Base-by-base conservation (phyloP, 1,140 invertebrate genomes). In the Metaphire vulgaris region DNA sequence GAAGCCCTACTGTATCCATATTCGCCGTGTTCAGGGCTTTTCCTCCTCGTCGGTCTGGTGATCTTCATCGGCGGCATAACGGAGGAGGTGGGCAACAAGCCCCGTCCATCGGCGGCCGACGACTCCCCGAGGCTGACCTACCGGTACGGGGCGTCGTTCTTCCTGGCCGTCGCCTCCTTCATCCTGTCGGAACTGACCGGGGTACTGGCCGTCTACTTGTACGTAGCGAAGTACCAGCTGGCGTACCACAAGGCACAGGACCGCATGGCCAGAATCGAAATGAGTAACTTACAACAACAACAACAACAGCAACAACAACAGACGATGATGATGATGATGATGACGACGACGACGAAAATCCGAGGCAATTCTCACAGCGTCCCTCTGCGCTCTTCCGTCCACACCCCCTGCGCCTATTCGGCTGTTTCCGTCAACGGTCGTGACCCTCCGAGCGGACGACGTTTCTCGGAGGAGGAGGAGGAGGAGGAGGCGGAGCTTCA, bases 61-160 rank as follows among this genome's bases (percentile, higher is more conserved):
- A 79, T 85, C 0, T 85, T 84, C 74, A 85, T 85, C 79, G 83
- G 83, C 77, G 85, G 83, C 79, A 85, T 85, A 69, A 85, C 83
- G 28, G 83, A 83, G 65, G 84, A 85, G 79, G 84, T 85, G 12
- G 83, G 84, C 14, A 85, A 83, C 79, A 85, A 85, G 78, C 81
- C 83, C 0, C 80, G 81, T 74, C 76, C n/a, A n/a, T n/a, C n/a
- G 6, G 76, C 41, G 30, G 79, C 80, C 12, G 80, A 83, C 56
- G 83, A 84, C 33, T 81, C 83, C 69, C 80, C 80, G 34, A 81
- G 81, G 41, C 84, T 85, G 79, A 34, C 78, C 16, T 85, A 85
- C 79, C 77, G 79, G 74, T 85, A 85, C 69, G 84, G 84, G 33
- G 82, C 83, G 1, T 85, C 84, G 0, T 85, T 85, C 79, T 83